These are phyloP conservation scores for Myrmophylax atrothorax DNA, from an alignment of 2,113 vertebrate species.

Conservation along the genomic window DNA sequence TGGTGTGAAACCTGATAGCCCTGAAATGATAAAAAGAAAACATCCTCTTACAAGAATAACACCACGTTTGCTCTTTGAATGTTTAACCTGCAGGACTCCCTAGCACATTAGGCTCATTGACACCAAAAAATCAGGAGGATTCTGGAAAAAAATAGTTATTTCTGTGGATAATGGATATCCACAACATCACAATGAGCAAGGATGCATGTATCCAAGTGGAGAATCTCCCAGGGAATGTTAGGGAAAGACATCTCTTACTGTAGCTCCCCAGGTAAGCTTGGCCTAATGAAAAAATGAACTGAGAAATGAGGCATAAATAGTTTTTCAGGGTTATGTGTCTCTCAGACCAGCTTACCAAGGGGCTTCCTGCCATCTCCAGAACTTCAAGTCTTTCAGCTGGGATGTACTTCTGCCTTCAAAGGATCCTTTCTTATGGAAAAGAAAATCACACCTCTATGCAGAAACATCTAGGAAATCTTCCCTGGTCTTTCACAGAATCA, in stretches of 20 bases:
- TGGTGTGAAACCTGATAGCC: background rate
- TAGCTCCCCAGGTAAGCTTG: background rate
- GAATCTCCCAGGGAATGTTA: background rate
- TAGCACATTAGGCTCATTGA: rapidly evolving
- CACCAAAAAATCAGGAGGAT: background rate
- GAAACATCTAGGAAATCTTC: background rate
- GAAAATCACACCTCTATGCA: background rate
- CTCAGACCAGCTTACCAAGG: background rate
- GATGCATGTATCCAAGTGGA: background rate
- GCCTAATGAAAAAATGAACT: background rate
- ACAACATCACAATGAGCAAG: background rate
- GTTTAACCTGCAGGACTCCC: background rate
- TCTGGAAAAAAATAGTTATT: background rate
- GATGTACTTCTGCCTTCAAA: background rate
- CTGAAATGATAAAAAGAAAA: background rate
- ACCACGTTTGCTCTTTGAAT: rapidly evolving
- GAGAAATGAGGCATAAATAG: background rate
- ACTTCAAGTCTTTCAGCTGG: background rate
- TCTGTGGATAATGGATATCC: background rate
- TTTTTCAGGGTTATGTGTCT: background rate
- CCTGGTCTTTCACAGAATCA: background rate
- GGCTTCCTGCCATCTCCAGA: background rate
- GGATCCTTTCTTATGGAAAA: background rate
- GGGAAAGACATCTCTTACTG: background rate
- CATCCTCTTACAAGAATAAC: background rate